Percentiles rank a stretch among this genome's conserved stretches.
phyloP scores from a whole-genome alignment of 2,797 vertebrate genomes.

The Peromyscus attwateri region DNA sequence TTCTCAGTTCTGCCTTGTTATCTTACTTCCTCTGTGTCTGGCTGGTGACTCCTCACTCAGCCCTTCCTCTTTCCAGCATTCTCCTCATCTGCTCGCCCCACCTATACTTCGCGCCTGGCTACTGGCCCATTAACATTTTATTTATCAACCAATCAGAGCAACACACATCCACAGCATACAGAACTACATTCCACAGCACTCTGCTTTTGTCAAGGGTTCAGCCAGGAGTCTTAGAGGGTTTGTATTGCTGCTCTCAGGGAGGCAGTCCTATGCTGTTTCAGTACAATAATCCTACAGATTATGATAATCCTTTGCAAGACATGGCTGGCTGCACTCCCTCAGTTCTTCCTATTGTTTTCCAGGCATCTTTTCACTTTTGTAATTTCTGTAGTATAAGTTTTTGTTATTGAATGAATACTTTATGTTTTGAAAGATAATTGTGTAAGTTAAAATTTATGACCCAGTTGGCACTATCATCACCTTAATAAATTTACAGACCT shows the following conservation, averaged over 20 bases:
- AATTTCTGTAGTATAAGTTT: neutral
- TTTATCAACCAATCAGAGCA: no score
- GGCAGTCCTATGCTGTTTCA: neutral
- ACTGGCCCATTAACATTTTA: no score
- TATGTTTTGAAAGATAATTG: neutral
- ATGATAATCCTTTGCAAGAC: neutral
- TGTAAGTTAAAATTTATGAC: slow-evolving; percentile 3
- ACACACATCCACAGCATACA: no score
- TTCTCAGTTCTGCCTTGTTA: no score
- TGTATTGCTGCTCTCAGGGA: neutral
- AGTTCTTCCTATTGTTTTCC: slow-evolving; percentile 34
- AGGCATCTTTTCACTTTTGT: slow-evolving; percentile 12
- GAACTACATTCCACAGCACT: no score
- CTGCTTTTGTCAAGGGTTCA: neutral
- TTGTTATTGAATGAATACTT: neutral
- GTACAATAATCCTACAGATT: neutral
- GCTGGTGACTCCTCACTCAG: no score
- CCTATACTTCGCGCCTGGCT: no score
- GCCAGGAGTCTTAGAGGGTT: neutral
- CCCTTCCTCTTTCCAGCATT: no score
- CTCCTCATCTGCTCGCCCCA: no score
- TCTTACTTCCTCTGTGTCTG: no score
- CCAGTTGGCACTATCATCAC: neutral
- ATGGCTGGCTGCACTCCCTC: neutral
- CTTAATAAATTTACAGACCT: neutral